Evolutionary conservation across 2,797 vertebrate genomes (phyloP).

Genomic region (Phalanger gymnotis): DNA sequence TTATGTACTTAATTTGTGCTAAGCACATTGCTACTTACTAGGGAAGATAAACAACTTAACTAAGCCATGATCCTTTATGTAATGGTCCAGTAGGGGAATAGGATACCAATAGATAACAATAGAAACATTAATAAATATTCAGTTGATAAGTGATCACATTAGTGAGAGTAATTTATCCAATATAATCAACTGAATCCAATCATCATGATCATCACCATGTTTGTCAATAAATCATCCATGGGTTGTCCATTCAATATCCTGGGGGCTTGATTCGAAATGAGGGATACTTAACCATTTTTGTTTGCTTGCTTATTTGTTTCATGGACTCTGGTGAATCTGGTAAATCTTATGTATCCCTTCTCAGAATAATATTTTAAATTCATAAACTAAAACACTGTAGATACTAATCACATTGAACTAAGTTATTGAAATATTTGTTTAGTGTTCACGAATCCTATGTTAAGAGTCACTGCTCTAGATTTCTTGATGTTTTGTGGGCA

Average conservation of each 20-base stretch:
- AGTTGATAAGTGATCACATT: not conserved
- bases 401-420: not conserved
- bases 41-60: not conserved
- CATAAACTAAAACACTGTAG: too few species aligned
- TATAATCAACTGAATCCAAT: not conserved
- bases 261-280: not conserved
- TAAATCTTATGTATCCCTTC: not conserved
- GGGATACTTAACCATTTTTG: not conserved
- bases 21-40: not conserved
- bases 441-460: not conserved
- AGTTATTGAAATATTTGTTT: not conserved
- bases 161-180: not conserved
- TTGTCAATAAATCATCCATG: too few species aligned
- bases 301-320: not conserved
- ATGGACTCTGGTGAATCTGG: not conserved
- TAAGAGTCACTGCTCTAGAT: not conserved
- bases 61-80: not conserved
- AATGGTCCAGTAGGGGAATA: not conserved
- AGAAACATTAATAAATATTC: not conserved
- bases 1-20: not conserved
- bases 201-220: not conserved
- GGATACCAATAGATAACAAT: not conserved
- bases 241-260: not conserved
- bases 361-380: not conserved
- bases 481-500: not conserved